Conservation (phyloP, 2,888 invertebrate species). For the Dorcus parallelipipedus region DNA sequence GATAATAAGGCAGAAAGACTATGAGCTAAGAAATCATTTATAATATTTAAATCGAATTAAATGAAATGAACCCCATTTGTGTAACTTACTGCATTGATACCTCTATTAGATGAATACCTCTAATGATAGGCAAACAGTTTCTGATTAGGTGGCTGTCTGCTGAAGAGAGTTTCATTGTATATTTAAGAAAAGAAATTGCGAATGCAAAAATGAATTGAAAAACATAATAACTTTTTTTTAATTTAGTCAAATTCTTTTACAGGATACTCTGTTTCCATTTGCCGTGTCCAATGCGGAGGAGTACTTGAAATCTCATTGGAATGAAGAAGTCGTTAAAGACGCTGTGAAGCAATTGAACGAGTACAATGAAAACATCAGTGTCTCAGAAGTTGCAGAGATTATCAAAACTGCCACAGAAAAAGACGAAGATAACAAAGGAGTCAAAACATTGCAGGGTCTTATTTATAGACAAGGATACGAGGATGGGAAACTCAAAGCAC, state of each 20-base stretch:
- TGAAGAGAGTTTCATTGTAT: no score
- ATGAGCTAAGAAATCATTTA: no score
- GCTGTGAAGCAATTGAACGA: conserved; percentile 65
- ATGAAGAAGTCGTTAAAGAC: conserved; percentile 62
- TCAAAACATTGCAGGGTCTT: conserved; percentile 88
- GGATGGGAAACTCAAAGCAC: conserved; percentile 74
- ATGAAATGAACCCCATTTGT: no score
- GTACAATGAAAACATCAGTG: conserved; percentile 29
- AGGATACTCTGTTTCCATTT: conserved; percentile 78
- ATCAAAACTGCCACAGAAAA: conserved; percentile 78
- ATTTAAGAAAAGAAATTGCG: no score
- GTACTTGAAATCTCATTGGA: conserved; percentile 71
- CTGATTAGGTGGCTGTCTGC: no score
- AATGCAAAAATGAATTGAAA: no score
- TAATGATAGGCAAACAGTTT: no score
- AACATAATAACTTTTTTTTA: no score
- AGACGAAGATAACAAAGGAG: conserved; percentile 73
- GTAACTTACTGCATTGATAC: no score
- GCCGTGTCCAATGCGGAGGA: conserved; percentile 68
- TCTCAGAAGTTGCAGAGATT: conserved; percentile 63
- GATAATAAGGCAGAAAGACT: no score
- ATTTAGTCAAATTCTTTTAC: conserved; percentile 33
- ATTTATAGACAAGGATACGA: conserved; percentile 86
- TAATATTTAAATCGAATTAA: no score
- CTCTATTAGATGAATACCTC: no score